These are phyloP conservation scores for Xestia xanthographa DNA, from an alignment of 2,888 invertebrate species.

Conservation along the genomic window DNA sequence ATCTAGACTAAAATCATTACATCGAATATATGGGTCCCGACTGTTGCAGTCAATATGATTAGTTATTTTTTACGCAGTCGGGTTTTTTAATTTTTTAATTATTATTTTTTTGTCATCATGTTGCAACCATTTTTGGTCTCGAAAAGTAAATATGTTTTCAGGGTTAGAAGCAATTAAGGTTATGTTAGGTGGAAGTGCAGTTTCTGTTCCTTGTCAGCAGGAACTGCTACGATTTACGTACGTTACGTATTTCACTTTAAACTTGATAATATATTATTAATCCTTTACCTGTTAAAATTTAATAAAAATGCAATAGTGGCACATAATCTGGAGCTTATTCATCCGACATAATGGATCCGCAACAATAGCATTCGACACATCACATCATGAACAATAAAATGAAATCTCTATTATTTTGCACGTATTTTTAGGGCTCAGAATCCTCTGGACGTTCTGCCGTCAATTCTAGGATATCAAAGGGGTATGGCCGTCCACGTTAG, in stretches of 20 bases:
- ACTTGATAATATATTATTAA: not conserved
- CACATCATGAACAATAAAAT: slow-evolving; percentile 1
- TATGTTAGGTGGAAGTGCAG: not conserved
- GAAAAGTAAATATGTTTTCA: not conserved
- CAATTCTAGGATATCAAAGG: slow-evolving; percentile 65
- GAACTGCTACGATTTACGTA: not conserved
- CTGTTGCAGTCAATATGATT: too few relatives aligned
- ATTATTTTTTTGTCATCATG: not conserved
- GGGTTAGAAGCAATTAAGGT: not conserved
- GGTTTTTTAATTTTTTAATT: too few relatives aligned
- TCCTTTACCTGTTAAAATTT: not conserved
- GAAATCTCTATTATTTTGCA: not conserved
- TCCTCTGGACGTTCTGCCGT: slow-evolving; percentile 36
- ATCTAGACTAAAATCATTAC: too few relatives aligned
- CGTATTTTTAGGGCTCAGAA: slow-evolving; percentile 22
- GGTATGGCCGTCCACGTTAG: slow-evolving; percentile 66
- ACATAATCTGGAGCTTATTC: slow-evolving; percentile 25
- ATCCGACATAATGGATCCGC: slow-evolving; percentile 2
- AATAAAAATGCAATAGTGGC: not conserved
- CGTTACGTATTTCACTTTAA: too few relatives aligned
- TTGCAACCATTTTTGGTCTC: not conserved
- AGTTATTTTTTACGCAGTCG: too few relatives aligned
- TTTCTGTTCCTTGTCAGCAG: not conserved
- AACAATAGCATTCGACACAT: not conserved
- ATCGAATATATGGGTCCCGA: too few relatives aligned